Percentiles rank a stretch among this genome's conserved stretches.
Conservation (phyloP, 2,888 invertebrate species). For the Cerastis rubricosa region DNA sequence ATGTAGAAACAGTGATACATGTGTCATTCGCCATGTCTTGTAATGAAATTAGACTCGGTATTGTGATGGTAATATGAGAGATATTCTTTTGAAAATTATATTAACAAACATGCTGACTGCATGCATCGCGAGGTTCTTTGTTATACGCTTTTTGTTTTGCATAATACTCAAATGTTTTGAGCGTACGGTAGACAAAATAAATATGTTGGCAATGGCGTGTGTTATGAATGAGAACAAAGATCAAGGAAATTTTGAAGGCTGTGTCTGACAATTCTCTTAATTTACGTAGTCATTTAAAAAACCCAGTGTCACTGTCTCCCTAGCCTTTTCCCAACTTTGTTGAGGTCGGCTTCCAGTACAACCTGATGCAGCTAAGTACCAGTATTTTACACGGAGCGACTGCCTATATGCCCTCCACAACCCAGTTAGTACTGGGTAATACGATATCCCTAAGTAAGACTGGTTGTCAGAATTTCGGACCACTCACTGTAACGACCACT, state of each 20-base stretch:
- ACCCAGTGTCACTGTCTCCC: too few relatives aligned
- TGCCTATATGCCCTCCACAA: too few relatives aligned
- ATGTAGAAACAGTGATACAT: constrained; percentile 55
- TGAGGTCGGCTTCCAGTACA: too few relatives aligned
- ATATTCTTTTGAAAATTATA: constrained; percentile 67
- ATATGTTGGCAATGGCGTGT: constrained; percentile 7
- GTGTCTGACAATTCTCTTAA: not conserved
- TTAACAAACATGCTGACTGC: constrained; percentile 60
- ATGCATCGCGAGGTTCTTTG: constrained; percentile 56
- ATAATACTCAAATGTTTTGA: constrained; percentile 53
- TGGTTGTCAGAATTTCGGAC: too few relatives aligned
- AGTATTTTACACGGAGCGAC: too few relatives aligned
- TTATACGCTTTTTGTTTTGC: constrained; percentile 56
- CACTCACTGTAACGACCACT: too few relatives aligned
- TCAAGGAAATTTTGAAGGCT: not conserved
- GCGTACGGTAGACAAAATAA: constrained; percentile 25
- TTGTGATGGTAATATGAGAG: constrained; percentile 61
- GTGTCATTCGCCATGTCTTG: constrained; percentile 49
- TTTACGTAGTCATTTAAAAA: not conserved
- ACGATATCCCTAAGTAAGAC: too few relatives aligned
- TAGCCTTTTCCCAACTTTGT: too few relatives aligned
- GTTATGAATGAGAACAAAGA: not conserved
- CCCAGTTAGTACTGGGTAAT: too few relatives aligned
- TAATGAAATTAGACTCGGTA: constrained; percentile 62
- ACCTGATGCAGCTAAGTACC: too few relatives aligned